Conservation (phyloP, 2,797 vertebrate species). For the Trematomus bernacchii region DNA sequence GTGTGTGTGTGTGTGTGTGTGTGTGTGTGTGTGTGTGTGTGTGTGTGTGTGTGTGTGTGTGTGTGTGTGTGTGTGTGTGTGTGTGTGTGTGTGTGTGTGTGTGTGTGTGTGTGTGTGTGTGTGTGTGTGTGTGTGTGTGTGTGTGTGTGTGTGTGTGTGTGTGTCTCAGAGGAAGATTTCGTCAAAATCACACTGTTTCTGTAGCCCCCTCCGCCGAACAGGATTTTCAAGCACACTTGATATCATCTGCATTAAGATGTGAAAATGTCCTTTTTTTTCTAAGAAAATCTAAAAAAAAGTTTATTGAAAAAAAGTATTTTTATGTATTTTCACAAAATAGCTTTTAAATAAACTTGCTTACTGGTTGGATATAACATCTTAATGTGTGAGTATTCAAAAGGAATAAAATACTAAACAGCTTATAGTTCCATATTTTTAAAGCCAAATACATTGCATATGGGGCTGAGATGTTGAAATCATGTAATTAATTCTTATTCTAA, state of each 20-base stretch:
- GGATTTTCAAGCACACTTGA: constrained; percentile 99
- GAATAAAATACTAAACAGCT: constrained; percentile 86
- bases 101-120: constrained; percentile 29
- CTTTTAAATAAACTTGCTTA: constrained; percentile 99
- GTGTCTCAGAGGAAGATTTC: constrained; percentile 68
- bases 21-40: background rate
- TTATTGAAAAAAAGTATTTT: constrained; percentile 92
- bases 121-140: too few species aligned
- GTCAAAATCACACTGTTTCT: constrained; percentile 86
- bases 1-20: constrained; percentile 28
- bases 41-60: constrained; percentile 25
- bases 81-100: constrained; percentile 39
- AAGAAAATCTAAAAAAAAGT: constrained; percentile 86
- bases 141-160: constrained; percentile 25
- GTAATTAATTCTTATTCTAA: constrained; percentile 98
- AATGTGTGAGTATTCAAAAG: constrained; percentile 83
- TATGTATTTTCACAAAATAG: constrained; percentile 99
- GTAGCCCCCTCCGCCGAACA: constrained; percentile 92
- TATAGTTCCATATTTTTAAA: constrained; percentile 94
- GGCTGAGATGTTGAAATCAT: constrained; percentile 89
- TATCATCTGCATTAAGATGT: constrained; percentile 97
- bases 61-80: background rate
- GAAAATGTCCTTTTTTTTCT: constrained; percentile 90
- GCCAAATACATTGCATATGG: constrained; percentile 94
- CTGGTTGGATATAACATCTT: constrained; percentile 89